Percentiles rank a stretch among this genome's conserved stretches.
phyloP scores from a whole-genome alignment of 2,113 vertebrate species.

The Perca fluviatilis region DNA sequence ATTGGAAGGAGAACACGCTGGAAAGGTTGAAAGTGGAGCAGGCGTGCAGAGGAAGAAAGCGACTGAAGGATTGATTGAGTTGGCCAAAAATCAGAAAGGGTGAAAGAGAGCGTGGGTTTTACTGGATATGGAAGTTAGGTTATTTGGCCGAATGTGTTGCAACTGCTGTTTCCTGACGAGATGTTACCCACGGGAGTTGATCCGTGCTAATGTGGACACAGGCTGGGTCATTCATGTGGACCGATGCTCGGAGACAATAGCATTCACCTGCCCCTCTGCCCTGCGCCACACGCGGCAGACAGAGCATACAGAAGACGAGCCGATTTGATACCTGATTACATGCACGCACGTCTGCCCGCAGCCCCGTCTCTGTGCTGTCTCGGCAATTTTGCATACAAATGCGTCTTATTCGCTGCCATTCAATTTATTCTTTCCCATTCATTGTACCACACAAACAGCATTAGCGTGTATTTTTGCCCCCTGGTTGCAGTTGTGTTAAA shows the following conservation, averaged over 20 bases:
- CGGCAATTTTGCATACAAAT: constrained; percentile 75
- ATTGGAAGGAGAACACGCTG: constrained; percentile 34
- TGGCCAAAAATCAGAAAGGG: constrained; percentile 51
- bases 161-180: constrained; percentile 57
- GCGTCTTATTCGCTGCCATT: constrained; percentile 62
- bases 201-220: constrained; percentile 75
- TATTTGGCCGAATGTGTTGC: constrained; percentile 53
- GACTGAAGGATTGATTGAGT: constrained; percentile 61
- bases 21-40: constrained; percentile 44
- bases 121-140: constrained; percentile 59
- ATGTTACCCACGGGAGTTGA: constrained; percentile 68
- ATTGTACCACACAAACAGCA: constrained; percentile 35
- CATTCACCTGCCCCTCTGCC: constrained; percentile 49
- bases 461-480: constrained; percentile 21
- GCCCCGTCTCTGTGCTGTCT: constrained; percentile 56
- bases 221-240: constrained; percentile 76
- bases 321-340: constrained; percentile 75
- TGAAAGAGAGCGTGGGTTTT: constrained; percentile 38
- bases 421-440: constrained; percentile 60
- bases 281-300: constrained; percentile 16
- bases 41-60: constrained; percentile 22
- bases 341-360: constrained; percentile 65
- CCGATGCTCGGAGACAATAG: constrained; percentile 74
- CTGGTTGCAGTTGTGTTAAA: constrained; percentile 28
- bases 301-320: constrained; percentile 49